These are phyloP conservation scores for Kryptopterus vitreolus DNA, from an alignment of 2,797 vertebrate species.

Conservation along the genomic window DNA sequence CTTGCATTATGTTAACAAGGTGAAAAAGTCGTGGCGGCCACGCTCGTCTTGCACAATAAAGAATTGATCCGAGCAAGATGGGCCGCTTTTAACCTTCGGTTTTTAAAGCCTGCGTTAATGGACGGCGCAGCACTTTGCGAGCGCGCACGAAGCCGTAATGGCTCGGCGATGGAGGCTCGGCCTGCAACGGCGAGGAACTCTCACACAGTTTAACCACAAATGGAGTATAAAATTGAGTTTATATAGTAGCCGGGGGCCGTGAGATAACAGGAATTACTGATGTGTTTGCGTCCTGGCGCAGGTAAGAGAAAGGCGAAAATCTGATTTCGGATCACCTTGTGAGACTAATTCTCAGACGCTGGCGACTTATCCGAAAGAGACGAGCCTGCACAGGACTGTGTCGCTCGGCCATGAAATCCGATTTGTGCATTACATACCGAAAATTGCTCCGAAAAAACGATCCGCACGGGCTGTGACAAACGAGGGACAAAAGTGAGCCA, in stretches of 20 bases:
- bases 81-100: constrained; percentile 54
- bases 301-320: constrained; percentile 24
- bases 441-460: constrained; percentile 24
- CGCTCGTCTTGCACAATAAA: constrained; percentile 59
- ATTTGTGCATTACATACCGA: constrained; percentile 32
- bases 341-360: constrained; percentile 24
- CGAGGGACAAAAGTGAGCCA: constrained; percentile 21
- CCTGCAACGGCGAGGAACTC: constrained; percentile 20
- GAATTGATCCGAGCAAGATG: constrained; percentile 53
- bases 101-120: constrained; percentile 67
- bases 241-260: constrained; percentile 34
- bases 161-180: constrained; percentile 51
- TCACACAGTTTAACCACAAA: constrained; percentile 36
- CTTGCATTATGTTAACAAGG: constrained; percentile 75
- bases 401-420: constrained; percentile 26
- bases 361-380: constrained; percentile 28
- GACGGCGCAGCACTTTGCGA: constrained; percentile 52
- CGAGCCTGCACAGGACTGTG: constrained; percentile 24
- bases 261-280: constrained; percentile 19
- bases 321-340: constrained; percentile 35
- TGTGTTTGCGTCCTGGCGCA: constrained; percentile 11
- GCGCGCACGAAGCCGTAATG: constrained; percentile 54
- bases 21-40: constrained; percentile 52
- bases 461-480: constrained; percentile 28
- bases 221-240: constrained; percentile 40